Base-by-base conservation (phyloP, 1,140 invertebrate genomes). In the Calycopis cecrops region DNA sequence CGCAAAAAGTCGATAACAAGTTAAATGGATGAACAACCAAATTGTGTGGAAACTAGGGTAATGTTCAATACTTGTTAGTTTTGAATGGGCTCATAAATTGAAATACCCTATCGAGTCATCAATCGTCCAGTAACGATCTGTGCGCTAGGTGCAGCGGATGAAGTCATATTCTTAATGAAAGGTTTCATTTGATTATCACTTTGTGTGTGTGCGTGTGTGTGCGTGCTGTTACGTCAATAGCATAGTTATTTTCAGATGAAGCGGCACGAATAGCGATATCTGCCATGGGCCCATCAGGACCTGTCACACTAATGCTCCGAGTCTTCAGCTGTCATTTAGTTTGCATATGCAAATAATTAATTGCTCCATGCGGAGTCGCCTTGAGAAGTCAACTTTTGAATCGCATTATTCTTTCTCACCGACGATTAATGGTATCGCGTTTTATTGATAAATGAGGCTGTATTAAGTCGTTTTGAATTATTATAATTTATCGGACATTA, bases 31-130 rank as follows among this genome's bases (percentile, higher is more conserved):
- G 2, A 28, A 6, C 21, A 44, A 44, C 9, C 16, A 9, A 44
- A 44, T 44, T 44, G 9, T 40, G n/a, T 33, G 14, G 63, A 67
- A 82, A 65, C 71, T 80, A 63, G 77, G 76, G 59, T 80, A 83
- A 79, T 71, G 73, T 72, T 77, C 59, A 60, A 61, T 60, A 62
- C 63, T 52, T 55, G 61, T 65, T 66, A 65, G 64, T 65, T 70
- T 71, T 73, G 76, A 81, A 79, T 78, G 74, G 73, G 69, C 66
- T 78, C 65, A 66, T 79, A 79, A 82, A 82, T 83, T 79, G 69
- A 73, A 78, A 76, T 73, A 69, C 71, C 63, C 72, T 79, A 79
- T 79, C 79, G 69, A 76, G 71, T 70, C 65, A 72, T 75, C 76
- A 76, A 79, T 80, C 78, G 68, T 64, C 55, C 69, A 69, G 74